Base-by-base conservation (phyloP, 2,113 vertebrate species). In the Rafetus swinhoei region DNA sequence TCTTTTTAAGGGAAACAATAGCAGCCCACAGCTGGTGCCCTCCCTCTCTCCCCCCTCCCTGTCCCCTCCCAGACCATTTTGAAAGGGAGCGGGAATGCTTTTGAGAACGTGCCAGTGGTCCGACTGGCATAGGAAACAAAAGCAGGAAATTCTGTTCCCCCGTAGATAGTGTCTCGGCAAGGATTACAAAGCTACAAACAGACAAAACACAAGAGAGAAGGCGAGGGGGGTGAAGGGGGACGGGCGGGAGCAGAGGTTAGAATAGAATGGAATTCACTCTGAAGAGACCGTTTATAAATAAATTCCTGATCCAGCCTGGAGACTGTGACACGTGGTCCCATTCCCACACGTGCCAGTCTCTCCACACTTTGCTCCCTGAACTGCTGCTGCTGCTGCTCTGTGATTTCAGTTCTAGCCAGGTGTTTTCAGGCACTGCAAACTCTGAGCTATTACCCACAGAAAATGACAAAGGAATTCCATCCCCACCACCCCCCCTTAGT, bases 91-190 rank as follows among this genome's bases (percentile, higher is more conserved):
- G 97, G 97, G 98, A 98, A 98, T 98, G 98, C 98, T 98, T 98
- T 98, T 98, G 98, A 98, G 98, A 98, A 97, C 95, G 96, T 94
- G 98, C 98, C 98, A 98, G 97, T 97, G 96, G 97, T 97, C 97
- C 98, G 95, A 98, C 97, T 93, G 98, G 97, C 97, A 98, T 97
- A 98, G 97, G 97, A 98, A 97, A 98, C 98, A 98, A 98, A 98
- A 98, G 97, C 98, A 98, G 98, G 98, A 98, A 98, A 97, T 97
- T 98, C 98, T 98, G 98, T 98, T 98, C 98, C 98, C 97, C 98
- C 96, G 94, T 97, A 98, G 98, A 98, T 98, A 98, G 98, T 97
- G 98, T 98, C 98, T 98, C 97, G 97, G 98, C 98, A 98, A 98
- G 97, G 98, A 97, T 98, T 98, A 98, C 98, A 98, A 98, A 98